Base-by-base conservation (phyloP, 2,888 invertebrate species). In the Drosophila stalkeri region DNA sequence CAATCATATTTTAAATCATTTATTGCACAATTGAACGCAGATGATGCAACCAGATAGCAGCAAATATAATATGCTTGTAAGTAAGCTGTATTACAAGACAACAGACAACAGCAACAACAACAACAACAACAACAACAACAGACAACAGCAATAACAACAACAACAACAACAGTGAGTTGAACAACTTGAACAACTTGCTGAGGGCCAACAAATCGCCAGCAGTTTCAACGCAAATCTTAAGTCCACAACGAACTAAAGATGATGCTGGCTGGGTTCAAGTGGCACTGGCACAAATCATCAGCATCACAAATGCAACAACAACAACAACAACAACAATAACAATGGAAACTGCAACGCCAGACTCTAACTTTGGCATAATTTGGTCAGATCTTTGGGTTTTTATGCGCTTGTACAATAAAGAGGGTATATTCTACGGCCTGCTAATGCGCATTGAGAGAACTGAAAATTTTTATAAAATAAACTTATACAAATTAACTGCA, bases 341-440 rank as follows among this genome's bases (percentile, higher is more conserved):
- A 67, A 57, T 33, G 35, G 43, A 47, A 64, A 64, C 35, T 71
- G 72, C 75, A 75, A 68, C 68, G n/a, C 67, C 63, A 56, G 44
- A 49, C 51, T 51, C 23, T 56, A 81, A 64, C 54, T 83, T 86
- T 86, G 84, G 80, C 84, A 86, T 80, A 81, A 83, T 81, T 86
- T 83, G 80, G 70, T 69, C 85, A 77, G 59, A 79, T 79, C 71
- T 72, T 67, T 23, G 20, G 18, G 23, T 44, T 67, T 44, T 47
- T 23, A 31, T 51, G 51, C 49, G 49, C 11, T 11, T 1, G 6
- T 33, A n/a, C 18, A 0, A 3, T 35, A 35, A 3, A 8, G 3
- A 4, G 35, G 51, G 51, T 35, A 51, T 35, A 51, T 14, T 35
- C 33, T 1, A 4, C 20, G 8, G 2, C 31, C 31, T n/a, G 27